phyloP scores from a whole-genome alignment of 2,113 vertebrate genomes.

The Rhineura floridana region DNA sequence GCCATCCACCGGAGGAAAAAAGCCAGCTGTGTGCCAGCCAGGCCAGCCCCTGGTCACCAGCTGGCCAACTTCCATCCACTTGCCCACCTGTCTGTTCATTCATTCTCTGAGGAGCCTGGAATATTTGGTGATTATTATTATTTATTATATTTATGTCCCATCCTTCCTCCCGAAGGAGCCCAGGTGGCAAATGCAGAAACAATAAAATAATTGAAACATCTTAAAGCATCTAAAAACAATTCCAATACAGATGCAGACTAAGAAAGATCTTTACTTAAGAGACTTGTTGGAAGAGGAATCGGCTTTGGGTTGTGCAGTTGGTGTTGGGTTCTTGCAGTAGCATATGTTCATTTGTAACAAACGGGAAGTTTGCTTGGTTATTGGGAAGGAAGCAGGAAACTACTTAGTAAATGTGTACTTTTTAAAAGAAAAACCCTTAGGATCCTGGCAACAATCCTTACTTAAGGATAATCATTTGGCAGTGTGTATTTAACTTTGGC shows the following conservation, averaged over 20 bases:
- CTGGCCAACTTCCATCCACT: neutral
- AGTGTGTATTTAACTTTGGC: neutral
- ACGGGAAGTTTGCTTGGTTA: neutral
- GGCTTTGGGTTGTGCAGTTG: neutral
- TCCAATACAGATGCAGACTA: too few species aligned
- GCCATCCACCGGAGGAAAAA: neutral
- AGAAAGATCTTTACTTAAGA: too few species aligned
- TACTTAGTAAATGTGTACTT: neutral
- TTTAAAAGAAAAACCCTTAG: neutral
- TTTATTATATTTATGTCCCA: too few species aligned
- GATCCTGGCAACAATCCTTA: neutral
- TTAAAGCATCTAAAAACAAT: too few species aligned
- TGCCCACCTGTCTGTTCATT: neutral
- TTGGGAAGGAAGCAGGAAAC: neutral
- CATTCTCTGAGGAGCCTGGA: too few species aligned
- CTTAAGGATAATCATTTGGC: neutral
- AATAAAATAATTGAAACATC: too few species aligned
- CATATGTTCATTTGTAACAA: neutral
- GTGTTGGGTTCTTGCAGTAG: neutral
- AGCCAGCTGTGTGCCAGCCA: neutral
- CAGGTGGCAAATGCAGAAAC: too few species aligned
- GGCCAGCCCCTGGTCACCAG: neutral
- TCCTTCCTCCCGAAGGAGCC: too few species aligned
- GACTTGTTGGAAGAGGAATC: too few species aligned
- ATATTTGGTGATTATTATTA: too few species aligned